These are phyloP conservation scores for Psephotus haematonotus DNA, from an alignment of 2,113 vertebrate species.

Conservation along the genomic window DNA sequence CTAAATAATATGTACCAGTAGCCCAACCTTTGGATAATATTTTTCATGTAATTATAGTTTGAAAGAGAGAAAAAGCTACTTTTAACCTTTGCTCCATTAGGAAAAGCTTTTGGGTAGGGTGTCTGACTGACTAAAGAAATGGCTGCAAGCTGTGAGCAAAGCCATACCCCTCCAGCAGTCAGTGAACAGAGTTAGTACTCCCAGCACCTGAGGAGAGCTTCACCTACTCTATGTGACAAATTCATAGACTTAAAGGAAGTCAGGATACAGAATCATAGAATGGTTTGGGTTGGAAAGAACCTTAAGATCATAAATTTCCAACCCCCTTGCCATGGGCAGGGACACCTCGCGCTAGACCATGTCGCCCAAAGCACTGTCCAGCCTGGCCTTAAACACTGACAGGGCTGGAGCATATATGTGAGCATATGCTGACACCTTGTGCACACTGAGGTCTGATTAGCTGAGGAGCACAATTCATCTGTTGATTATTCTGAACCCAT, in stretches of 20 bases:
- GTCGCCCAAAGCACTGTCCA: neutral
- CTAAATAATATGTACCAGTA: neutral
- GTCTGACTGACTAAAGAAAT: neutral
- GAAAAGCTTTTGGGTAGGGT: neutral
- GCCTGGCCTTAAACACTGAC: neutral
- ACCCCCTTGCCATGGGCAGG: neutral
- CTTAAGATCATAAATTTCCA: neutral
- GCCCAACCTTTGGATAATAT: neutral
- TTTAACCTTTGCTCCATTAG: neutral
- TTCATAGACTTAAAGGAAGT: neutral
- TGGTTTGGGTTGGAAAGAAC: neutral
- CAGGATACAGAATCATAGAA: neutral
- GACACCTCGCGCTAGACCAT: neutral
- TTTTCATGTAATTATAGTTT: neutral
- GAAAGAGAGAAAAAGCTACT: neutral
- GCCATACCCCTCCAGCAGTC: accelerated
- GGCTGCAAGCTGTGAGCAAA: neutral
- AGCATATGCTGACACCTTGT: neutral
- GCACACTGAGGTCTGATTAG: neutral
- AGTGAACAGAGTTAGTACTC: neutral
- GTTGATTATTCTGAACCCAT: neutral
- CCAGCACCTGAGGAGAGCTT: neutral
- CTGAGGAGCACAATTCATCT: neutral
- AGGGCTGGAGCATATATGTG: neutral
- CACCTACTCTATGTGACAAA: neutral